Base-by-base conservation (phyloP, 2,113 vertebrate species). In the Callopanchax toddi region DNA sequence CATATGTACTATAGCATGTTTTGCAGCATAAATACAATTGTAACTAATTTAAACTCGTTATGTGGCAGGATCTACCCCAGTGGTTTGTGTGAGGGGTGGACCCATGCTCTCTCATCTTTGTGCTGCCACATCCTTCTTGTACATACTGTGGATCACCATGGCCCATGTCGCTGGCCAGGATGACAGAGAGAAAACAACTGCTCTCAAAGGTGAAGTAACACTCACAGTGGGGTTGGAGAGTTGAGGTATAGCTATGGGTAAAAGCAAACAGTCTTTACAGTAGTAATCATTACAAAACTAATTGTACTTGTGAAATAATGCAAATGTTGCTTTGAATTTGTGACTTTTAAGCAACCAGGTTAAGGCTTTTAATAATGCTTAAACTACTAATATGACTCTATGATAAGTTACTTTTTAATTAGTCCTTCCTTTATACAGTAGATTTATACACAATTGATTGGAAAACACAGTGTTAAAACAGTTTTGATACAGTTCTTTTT, bases 111-210 rank as follows among this genome's bases (percentile, higher is more conserved):
- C 92, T 93, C 86, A 81, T 66, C 79, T 84, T 65, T 73, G 73
- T 74, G 66, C 83, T 89, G 88, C 86, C 74, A 82, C 89, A 89
- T 89, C 62, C 66, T 55, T 49, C 21, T 52, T 93, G 50, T 92
- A 87, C 69, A 82, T 87, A 78, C 22, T 92, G 91, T 93, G 91
- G 89, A 87, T 94, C 89, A 90, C 51, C 74, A 97, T 98, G 96
- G 96, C 97, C 79, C 95, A 98, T 63, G 86, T 93, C 78, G 93
- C 92, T 85, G 94, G 92, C 62, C 93, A 95, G 60, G 96, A 98
- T 75, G 96, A 99, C 89, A 95, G 93, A 89, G 96, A 98, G 88
- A 98, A 96, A 89, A 96, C 96, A 1, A 96, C 97, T 74, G 95
- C 95, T 45, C 91, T 98, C 65, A 98, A 98, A 92, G 97, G 97